These are phyloP conservation scores for Formicarius rufipectus DNA, from an alignment of 2,113 vertebrate species.

Conservation along the genomic window DNA sequence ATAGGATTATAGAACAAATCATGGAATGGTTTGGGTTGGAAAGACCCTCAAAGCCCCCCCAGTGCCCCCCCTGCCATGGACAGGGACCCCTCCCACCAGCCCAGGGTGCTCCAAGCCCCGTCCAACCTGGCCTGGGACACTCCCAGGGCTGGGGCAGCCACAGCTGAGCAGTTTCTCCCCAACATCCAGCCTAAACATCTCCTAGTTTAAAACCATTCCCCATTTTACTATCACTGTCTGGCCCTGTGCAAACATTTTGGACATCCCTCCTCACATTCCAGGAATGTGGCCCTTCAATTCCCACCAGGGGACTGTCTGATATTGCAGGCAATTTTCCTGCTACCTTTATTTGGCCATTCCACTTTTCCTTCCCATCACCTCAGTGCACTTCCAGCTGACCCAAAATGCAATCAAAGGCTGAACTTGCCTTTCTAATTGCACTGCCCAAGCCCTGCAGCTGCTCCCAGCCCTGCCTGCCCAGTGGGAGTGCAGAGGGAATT, in stretches of 20 bases:
- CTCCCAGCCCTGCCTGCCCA: not conserved
- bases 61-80: not conserved
- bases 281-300: not conserved
- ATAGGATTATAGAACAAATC: not conserved
- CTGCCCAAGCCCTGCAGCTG: not conserved
- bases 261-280: not conserved
- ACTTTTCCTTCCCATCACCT: not conserved
- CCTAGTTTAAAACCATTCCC: not conserved
- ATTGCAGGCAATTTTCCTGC: not conserved
- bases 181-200: not conserved
- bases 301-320: not conserved
- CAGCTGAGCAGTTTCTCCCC: not conserved
- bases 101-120: not conserved
- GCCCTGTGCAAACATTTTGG: not conserved
- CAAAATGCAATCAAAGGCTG: not conserved
- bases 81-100: not conserved
- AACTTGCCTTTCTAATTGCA: not conserved
- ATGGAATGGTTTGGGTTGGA: too few relatives aligned
- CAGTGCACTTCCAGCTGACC: not conserved
- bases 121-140: not conserved
- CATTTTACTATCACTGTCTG: not conserved
- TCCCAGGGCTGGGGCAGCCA: not conserved
- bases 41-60: accelerated
- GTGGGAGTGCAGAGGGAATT: not conserved
- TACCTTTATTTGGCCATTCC: not conserved